Evolutionary conservation across 1,140 invertebrate genomes (phyloP).

Genomic region (Mamestra configurata): DNA sequence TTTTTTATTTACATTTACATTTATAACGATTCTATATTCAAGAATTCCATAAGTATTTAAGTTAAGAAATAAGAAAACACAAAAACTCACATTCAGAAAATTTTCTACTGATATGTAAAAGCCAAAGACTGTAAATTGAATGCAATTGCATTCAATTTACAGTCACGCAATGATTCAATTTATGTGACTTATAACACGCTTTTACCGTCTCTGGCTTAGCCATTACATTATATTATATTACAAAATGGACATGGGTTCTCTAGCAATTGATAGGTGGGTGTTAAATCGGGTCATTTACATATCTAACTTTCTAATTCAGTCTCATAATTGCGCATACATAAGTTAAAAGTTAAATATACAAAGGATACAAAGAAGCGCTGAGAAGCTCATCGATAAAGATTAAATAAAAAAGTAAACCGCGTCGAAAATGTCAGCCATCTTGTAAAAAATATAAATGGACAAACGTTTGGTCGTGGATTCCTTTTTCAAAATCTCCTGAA

Average conservation of each 20-base stretch:
- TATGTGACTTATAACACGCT: slow-evolving; percentile 5
- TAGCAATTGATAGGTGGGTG: slow-evolving; percentile 46
- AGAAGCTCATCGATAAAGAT: slow-evolving; percentile 52
- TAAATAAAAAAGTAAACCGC: slow-evolving; percentile 11
- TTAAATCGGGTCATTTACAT: slow-evolving; percentile 54
- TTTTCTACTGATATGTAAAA: slow-evolving; percentile 36
- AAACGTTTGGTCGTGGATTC: slow-evolving; percentile 18
- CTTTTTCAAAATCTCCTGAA: background rate
- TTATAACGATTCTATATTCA: background rate
- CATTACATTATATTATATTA: slow-evolving; percentile 43
- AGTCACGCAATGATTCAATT: slow-evolving; percentile 10
- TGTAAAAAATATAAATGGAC: slow-evolving; percentile 6
- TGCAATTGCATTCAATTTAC: slow-evolving; percentile 4
- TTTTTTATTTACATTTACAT: slow-evolving; percentile 31
- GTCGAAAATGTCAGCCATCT: slow-evolving; percentile 27
- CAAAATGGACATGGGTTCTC: slow-evolving; percentile 50
- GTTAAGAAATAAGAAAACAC: background rate
- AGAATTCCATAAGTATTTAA: slow-evolving; percentile 6
- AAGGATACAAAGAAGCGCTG: slow-evolving; percentile 65
- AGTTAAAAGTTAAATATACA: slow-evolving; percentile 75
- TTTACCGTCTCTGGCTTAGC: slow-evolving; percentile 38
- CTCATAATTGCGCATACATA: slow-evolving; percentile 84
- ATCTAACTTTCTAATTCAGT: slow-evolving; percentile 82
- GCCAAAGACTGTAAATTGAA: slow-evolving; percentile 30
- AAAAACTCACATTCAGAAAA: slow-evolving; percentile 13